Evolutionary conservation across 1,140 invertebrate species (phyloP).

Genomic region (Leptinotarsa defecta): DNA sequence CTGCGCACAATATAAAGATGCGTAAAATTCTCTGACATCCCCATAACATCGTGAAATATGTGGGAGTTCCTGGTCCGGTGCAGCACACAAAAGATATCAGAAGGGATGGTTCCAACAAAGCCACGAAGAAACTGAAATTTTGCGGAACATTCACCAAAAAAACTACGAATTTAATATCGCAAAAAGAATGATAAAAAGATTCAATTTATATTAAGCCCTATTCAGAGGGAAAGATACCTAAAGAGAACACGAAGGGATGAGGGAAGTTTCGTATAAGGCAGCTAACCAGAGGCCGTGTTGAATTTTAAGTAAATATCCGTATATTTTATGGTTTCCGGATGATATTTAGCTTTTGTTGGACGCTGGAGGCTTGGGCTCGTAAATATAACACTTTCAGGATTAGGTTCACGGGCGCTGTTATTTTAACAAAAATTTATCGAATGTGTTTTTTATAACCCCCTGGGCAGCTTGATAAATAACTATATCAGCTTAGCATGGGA

Average conservation of each 20-base stretch:
- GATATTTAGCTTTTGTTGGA: slow-evolving; percentile 31
- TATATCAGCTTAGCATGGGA: background rate
- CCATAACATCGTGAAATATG: slow-evolving; percentile 24
- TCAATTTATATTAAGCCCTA: slow-evolving; percentile 11
- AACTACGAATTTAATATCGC: slow-evolving; percentile 10
- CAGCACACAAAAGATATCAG: background rate
- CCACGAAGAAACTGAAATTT: slow-evolving; percentile 14
- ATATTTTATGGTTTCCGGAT: slow-evolving; percentile 30
- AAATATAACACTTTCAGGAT: slow-evolving; percentile 31
- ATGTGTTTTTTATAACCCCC: slow-evolving; percentile 1
- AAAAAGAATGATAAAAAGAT: slow-evolving; percentile 22
- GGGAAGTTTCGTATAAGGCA: slow-evolving; percentile 2
- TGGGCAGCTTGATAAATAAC: slow-evolving; percentile 8
- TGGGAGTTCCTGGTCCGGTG: slow-evolving; percentile 27
- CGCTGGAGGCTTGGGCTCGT: slow-evolving; percentile 15
- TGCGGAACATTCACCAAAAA: slow-evolving; percentile 10
- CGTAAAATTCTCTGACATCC: slow-evolving; percentile 32
- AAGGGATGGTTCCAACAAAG: slow-evolving; percentile 14
- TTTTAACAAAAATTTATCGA: slow-evolving; percentile 20
- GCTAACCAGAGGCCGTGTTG: slow-evolving; percentile 2
- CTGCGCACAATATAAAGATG: slow-evolving; percentile 31
- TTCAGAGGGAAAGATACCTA: slow-evolving; percentile 8
- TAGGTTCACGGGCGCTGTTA: slow-evolving; percentile 14
- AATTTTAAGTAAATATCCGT: slow-evolving; percentile 30
- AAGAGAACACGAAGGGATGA: slow-evolving; percentile 1